Conservation (phyloP, 1,140 invertebrate species). For the Delia radicum region DNA sequence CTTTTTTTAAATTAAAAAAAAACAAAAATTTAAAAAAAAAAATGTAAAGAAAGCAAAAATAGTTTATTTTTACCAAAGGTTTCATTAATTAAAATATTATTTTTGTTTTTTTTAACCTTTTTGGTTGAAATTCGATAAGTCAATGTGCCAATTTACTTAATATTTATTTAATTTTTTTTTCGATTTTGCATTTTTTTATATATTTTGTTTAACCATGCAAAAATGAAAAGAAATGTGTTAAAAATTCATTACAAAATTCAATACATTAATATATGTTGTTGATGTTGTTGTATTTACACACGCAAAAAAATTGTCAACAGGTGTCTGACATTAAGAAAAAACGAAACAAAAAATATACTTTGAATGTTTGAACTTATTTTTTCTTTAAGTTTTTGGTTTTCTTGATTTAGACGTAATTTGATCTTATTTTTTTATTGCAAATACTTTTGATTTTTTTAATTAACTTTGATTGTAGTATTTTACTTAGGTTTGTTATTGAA, state of each 20-base stretch:
- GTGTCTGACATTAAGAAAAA: background rate
- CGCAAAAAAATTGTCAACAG: constrained; percentile 14
- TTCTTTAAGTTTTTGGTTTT: background rate
- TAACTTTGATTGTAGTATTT: background rate
- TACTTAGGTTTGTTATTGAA: no score
- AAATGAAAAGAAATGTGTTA: background rate
- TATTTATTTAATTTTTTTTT: constrained; percentile 8
- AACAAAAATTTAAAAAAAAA: no score
- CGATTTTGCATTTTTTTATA: background rate
- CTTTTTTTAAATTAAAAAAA: background rate
- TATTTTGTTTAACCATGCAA: no score
- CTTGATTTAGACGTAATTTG: background rate
- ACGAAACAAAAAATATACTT: background rate
- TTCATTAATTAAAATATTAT: background rate
- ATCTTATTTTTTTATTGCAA: background rate
- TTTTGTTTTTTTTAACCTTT: background rate
- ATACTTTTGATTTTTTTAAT: background rate
- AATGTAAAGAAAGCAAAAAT: background rate
- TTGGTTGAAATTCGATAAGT: constrained; percentile 10
- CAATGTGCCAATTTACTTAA: constrained; percentile 14
- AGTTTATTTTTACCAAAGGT: background rate
- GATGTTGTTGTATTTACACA: background rate
- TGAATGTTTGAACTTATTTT: background rate
- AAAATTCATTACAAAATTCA: constrained; percentile 19
- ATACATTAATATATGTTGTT: background rate